Base-by-base conservation (phyloP, 2,113 vertebrate species). In the Nannospalax galili region DNA sequence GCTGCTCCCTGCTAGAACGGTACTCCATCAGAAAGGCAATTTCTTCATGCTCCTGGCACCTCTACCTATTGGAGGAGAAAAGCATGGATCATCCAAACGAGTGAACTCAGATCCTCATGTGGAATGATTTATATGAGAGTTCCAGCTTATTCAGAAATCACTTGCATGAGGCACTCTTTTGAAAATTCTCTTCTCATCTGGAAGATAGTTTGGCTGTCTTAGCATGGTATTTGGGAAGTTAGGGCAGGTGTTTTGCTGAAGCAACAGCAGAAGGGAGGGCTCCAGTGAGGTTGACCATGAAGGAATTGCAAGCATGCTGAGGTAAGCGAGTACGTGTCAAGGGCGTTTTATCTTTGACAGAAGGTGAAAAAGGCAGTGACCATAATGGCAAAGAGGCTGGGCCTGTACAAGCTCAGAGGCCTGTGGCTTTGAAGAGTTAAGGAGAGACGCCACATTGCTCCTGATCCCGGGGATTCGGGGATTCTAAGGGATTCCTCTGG, bases 101-200 rank as follows among this genome's bases (percentile, higher is more conserved):
- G 1, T 45, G 82, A 96, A 84, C 74, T 96, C 58, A 5, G 72
- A 79, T 82, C 37, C 88, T 94, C 95, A 93, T 60, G 89, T 97
- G 96, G 96, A 92, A 94, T 90, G 81, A 84, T 95, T 95, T 90
- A 92, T 84, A 19, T 28, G 22, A 35, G 88, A 82, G 45, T 52
- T 48, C 40, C 64, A 30, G 4, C 69, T 64, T 82, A 52, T 52
- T 79, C 73, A 75, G 90, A 67, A 84, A 67, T 88, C 60, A n/a
- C 93, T 77, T 94, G 91, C 90, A 92, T 70, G 80, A 92, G 93
- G 62, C 77, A 17, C 8, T 90, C 69, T 94, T 96, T 94, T 80
- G 92, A 87, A 94, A 95, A 78, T 64, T 67, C 65, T 80, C 70
- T 82, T 28, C 74, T 94, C 91, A 69, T 96, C 96, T 97, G 90